Evolutionary conservation across 2,797 vertebrate genomes (phyloP), one percentile per base, ranked within the genome.

Genomic region (Acanthiza pusilla): DNA sequence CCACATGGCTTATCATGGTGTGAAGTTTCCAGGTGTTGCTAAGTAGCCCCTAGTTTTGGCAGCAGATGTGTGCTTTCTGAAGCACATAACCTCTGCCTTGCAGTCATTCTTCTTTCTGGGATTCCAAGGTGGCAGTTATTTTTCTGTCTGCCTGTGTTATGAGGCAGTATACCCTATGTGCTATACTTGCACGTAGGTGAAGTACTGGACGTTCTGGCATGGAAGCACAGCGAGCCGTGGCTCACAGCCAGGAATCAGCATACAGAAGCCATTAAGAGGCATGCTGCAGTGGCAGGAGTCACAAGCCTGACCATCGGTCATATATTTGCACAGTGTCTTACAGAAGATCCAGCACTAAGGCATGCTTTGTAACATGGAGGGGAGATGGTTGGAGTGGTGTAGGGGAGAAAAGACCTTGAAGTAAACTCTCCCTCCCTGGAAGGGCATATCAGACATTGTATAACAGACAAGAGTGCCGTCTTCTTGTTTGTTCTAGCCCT

Each of bases 1-100:
- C n/a, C 15, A 2, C 12, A 1, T 19, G 32, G 38, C 5, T 79
- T 53, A 11, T 27, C 7, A 1, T 4, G 7, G 34, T 50, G 42
- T 62, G 36, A 43, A 63, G 32, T 40, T 76, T 77, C 38, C 30
- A 36, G 58, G 30, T 4, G 7, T 60, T 68, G 21, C 21, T 30
- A 25, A 5, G 34, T 38, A 83, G 36, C 21, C n/a, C 10, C 23
- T 22, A 20, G 20, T 43, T 86, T 48, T 68, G 34, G 75, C 84
- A 70, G 43, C 22, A 54, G 38, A 3, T 47, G 4, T 1, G 16
- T 47, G 19, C 57, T 67, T 82, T 55, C 17, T 36, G 45, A 81
- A 74, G 50, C 29, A 21, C 32, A 2, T 9, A 40, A 26, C 32
- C 34, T 80, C 45, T 71, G 42, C 42, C 32, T 36, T 78, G 54